Conservation (phyloP, 2,797 vertebrate genomes). For the Xerus rutilus region DNA sequence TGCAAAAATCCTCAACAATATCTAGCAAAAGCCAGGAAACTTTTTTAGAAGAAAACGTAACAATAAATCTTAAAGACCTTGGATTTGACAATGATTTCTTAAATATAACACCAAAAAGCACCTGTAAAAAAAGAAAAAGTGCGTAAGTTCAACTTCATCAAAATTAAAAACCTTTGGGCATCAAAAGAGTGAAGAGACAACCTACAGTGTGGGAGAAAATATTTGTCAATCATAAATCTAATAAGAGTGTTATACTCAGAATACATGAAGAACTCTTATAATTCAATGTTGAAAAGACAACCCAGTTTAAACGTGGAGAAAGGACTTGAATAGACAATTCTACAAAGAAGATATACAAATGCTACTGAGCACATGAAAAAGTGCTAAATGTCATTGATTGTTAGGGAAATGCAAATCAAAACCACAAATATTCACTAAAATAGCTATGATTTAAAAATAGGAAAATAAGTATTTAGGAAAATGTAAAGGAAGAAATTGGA, state of each 20-base stretch:
- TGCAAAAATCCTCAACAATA: background rate
- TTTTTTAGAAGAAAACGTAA: background rate
- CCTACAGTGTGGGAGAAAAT: background rate
- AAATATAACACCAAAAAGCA: background rate
- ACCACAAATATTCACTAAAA: background rate
- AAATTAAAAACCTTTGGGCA: background rate
- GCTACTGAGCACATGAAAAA: background rate
- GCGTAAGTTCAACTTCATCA: background rate
- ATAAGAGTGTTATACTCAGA: background rate
- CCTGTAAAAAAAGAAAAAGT: background rate
- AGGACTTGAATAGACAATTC: background rate
- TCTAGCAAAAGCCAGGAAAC: background rate
- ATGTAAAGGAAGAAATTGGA: background rate
- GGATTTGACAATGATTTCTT: background rate
- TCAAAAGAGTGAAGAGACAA: background rate
- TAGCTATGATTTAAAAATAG: background rate
- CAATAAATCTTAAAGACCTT: background rate
- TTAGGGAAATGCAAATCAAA: conserved; percentile 21
- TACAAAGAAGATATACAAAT: background rate
- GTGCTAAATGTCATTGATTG: background rate
- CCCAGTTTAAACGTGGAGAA: background rate
- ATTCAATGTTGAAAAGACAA: conserved; percentile 22
- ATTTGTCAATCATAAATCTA: background rate
- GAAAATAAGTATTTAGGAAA: background rate
- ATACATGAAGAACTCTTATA: background rate